Percentiles rank a stretch among this genome's conserved stretches.
These are phyloP conservation scores for Setophaga kirtlandii DNA, from an alignment of 2,113 vertebrate species.

Conservation along the genomic window DNA sequence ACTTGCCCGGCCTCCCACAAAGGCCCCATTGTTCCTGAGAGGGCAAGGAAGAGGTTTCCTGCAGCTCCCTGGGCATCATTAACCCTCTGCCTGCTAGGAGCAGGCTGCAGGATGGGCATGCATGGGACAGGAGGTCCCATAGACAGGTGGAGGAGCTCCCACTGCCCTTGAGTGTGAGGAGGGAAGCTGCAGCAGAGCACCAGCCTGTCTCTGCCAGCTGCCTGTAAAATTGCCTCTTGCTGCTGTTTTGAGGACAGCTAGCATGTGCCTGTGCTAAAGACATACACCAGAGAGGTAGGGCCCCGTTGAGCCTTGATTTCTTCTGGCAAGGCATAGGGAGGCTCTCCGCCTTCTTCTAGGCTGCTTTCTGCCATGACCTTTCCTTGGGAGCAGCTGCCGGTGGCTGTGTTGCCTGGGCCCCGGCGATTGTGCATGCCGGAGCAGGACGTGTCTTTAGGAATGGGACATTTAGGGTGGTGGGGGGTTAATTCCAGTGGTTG, in stretches of 20 bases:
- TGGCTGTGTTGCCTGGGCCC: background rate
- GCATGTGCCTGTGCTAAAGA: background rate
- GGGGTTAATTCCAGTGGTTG: conserved; percentile 69
- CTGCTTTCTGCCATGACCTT: background rate
- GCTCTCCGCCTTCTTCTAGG: background rate
- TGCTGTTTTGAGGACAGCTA: background rate
- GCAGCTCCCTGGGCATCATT: conserved; percentile 52
- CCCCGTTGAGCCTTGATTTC: background rate
- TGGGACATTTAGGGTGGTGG: conserved; percentile 26
- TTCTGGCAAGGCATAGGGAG: background rate
- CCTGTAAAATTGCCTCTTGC: background rate
- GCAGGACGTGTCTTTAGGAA: conserved; percentile 53
- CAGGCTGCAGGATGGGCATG: rapidly evolving
- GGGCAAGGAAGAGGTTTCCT: conserved; percentile 71
- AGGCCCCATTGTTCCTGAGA: conserved; percentile 73
- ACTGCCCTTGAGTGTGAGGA: rapidly evolving
- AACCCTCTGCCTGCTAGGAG: conserved; percentile 53
- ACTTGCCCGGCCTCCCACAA: conserved; percentile 70
- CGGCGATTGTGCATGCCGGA: background rate
- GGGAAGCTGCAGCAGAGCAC: background rate
- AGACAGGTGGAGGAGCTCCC: background rate
- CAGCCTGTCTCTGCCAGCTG: background rate
- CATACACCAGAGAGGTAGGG: background rate
- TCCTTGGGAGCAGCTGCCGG: background rate
- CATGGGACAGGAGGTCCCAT: background rate